Base-by-base conservation (phyloP, 2,888 invertebrate genomes). In the Meloe dianella region DNA sequence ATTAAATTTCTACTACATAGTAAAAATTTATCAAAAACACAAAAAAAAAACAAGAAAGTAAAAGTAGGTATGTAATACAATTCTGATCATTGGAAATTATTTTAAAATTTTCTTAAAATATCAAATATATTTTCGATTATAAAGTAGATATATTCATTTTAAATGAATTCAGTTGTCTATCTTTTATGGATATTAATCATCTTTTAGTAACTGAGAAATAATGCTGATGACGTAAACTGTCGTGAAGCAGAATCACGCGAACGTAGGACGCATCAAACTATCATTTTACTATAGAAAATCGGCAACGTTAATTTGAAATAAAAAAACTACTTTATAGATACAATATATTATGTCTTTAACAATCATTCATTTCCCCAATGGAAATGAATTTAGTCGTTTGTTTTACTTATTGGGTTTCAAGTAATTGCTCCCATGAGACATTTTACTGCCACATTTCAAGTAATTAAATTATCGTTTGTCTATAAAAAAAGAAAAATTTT, bases 151-250 rank as follows among this genome's bases (percentile, higher is more conserved):
- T n/a, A 29, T 22, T 51, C 22, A 64, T 56, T 61, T 61, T 51
- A 57, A 30, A 61, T 57, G 61, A 30, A 57, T 60, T 32, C 20
- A n/a, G 32, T 60, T n/a, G 56, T 64, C 57, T 35, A 65, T 51
- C 65, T 56, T 38, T 61, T 54, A 60, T 54, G 65, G 61, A 65
- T 61, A 57, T 61, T 61, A 61, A 61, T 30, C 29, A 59, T 64
- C 58, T 51, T 22, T 59, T 32, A 59, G 24, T 35, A 38, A n/a
- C 24, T 35, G 58, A 30, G 30, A 32, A 58, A 58, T 58, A 58
- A 58, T 58, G 38, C 59, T 59, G 38, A 38, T 32, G 35, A 59
- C 35, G 59, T 59, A 59, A 59, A 38, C 59, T 59, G 35, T 35
- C 59, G 24, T 35, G 24, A 22, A 32, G 30, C n/a, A 59, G 30